Evolutionary conservation across 2,113 vertebrate species (phyloP), one percentile per base, ranked within the genome.

Genomic region (Oxygymnocypris stewartii): DNA sequence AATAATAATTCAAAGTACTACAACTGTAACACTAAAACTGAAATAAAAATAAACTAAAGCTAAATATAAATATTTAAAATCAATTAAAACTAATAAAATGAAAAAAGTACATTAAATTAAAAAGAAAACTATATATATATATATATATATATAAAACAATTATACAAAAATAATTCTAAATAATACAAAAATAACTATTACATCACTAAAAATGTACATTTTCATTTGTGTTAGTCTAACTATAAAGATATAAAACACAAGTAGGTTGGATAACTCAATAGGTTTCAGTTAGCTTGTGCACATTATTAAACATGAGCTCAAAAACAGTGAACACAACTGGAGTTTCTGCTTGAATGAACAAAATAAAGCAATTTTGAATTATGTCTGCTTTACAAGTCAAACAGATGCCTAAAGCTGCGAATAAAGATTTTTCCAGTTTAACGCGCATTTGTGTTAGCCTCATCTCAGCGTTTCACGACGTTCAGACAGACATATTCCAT

Each of bases 271-370:
- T 2, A 73, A 73, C 67, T 37, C 31, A 37, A 37, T 37, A 71
- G 67, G 10, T 40, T 40, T 73, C 69, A 73, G 69, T 73, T 42
- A 37, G 20, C 9, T 74, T 44, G 35, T 92, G 89, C 91, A 91
- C 88, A 92, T 94, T 93, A 95, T 93, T 91, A 90, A 87, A 89
- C 91, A 89, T 90, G 91, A 90, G 88, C 89, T 90, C 91, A 93
- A 93, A 94, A 93, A 93, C 85, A 80, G 89, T 87, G 85, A 93
- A 94, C 87, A 89, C 88, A 91, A 93, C 90, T 90, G 87, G 84
- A 90, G 89, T 91, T 94, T 92, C 91, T 92, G 93, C 94, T 92
- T 86, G 88, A 87, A 88, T 87, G 87, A 91, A 87, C 90, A 91
- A 90, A 93, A 93, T 93, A 92, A 93, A 90, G 86, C 88, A 88